Conservation (phyloP, 2,888 invertebrate genomes). For the Cantharis nigra region DNA sequence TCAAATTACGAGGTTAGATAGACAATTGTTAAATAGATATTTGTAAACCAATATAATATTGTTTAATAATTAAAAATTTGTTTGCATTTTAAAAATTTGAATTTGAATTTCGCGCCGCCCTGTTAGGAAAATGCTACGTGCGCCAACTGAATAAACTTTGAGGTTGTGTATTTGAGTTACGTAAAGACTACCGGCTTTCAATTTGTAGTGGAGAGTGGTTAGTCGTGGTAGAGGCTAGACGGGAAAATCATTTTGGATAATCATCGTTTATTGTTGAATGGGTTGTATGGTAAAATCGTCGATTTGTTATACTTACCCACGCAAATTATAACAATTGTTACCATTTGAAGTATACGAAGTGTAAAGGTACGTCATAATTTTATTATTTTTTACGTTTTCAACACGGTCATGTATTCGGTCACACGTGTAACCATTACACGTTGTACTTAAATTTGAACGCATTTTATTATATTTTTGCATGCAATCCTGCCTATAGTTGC, state of each 20-base stretch:
- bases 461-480: neutral
- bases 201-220: constrained; percentile 20
- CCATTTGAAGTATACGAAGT: constrained; percentile 36
- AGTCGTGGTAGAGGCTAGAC: constrained; percentile 20
- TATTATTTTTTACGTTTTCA: constrained; percentile 24
- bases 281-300: constrained; percentile 30
- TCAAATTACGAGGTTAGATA: too few species aligned
- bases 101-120: constrained; percentile 15
- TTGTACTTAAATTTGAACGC: neutral
- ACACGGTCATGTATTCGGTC: constrained; percentile 28
- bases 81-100: neutral
- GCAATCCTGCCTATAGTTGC: neutral
- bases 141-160: constrained; percentile 29
- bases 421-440: constrained; percentile 31
- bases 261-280: constrained; percentile 29
- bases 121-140: constrained; percentile 32
- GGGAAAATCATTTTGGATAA: constrained; percentile 23
- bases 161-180: constrained; percentile 35
- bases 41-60: neutral
- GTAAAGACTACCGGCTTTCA: constrained; percentile 35
- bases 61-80: neutral
- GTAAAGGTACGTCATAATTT: constrained; percentile 33
- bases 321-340: constrained; percentile 36
- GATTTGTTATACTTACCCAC: constrained; percentile 28
- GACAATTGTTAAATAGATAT: neutral